Percentiles rank a stretch among this genome's conserved stretches.
Conservation (phyloP, 2,888 invertebrate species). For the Lacanobia wlatinum region DNA sequence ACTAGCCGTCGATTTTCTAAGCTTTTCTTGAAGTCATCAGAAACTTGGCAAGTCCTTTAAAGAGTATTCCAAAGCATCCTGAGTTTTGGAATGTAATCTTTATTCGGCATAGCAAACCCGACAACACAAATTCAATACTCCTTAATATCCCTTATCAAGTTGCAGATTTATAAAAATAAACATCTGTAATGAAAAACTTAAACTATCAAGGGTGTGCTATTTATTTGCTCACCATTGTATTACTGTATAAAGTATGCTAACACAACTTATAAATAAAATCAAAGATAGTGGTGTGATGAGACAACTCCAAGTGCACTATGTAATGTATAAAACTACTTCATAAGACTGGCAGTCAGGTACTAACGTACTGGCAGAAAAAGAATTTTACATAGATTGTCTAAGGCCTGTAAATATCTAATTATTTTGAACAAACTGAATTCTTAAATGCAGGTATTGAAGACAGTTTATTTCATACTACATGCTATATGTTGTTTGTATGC, state of each 20-base stretch:
- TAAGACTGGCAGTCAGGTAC: conserved; percentile 42
- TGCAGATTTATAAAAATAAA: conserved; percentile 40
- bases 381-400: conserved; percentile 21
- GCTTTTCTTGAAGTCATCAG: conserved; percentile 43
- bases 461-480: conserved; percentile 27
- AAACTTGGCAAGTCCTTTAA: conserved; percentile 50
- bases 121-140: conserved; percentile 39
- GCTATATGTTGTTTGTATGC: conserved; percentile 8
- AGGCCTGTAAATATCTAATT: conserved; percentile 11
- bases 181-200: conserved; percentile 53
- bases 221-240: conserved; percentile 59
- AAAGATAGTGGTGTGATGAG: conserved; percentile 51
- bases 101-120: conserved; percentile 50
- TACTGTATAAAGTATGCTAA: conserved; percentile 54
- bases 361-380: conserved; percentile 42
- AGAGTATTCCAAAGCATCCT: conserved; percentile 51
- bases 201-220: conserved; percentile 56
- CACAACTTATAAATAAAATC: conserved; percentile 59
- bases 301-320: conserved; percentile 50
- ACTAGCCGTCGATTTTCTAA: conserved; percentile 56
- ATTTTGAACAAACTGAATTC: conserved; percentile 41
- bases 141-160: conserved; percentile 26
- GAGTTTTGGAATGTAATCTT: conserved; percentile 55
- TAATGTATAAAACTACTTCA: conserved; percentile 34
- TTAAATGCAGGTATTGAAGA: conserved; percentile 21